A percentile compares a stretch with the other conserved stretches of the same genome.
Conservation (phyloP, 1,140 invertebrate species). For the Papilio helenus region DNA sequence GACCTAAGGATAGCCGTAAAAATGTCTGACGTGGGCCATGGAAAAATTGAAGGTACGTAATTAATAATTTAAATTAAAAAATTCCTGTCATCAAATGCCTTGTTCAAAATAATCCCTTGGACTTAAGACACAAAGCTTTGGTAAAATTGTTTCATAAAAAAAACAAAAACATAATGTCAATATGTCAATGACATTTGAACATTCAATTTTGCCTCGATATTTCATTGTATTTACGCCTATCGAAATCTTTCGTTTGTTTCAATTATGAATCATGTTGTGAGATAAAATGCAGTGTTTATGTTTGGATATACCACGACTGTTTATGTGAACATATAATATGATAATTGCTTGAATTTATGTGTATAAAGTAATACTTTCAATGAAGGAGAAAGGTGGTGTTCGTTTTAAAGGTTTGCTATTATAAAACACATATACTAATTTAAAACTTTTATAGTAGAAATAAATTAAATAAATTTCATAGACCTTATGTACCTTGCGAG, state of each 20-base stretch:
- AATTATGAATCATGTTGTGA: constrained; percentile 4
- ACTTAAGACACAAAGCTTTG: neutral
- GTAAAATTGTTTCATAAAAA: neutral
- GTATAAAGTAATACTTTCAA: neutral
- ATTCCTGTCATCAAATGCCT: too few species aligned
- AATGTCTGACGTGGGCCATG: constrained; percentile 19
- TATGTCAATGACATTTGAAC: constrained; percentile 11
- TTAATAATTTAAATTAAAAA: neutral
- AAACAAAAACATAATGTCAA: neutral
- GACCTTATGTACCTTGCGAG: too few species aligned
- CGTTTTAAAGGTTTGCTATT: constrained; percentile 3
- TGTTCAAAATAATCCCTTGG: neutral
- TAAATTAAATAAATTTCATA: too few species aligned
- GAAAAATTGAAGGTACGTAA: constrained; percentile 23
- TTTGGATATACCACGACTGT: neutral
- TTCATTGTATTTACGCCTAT: neutral
- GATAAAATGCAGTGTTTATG: neutral
- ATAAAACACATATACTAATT: neutral
- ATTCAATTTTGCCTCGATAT: neutral
- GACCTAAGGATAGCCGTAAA: neutral
- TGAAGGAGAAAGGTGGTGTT: neutral
- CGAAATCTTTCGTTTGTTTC: constrained; percentile 23
- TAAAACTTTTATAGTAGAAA: neutral
- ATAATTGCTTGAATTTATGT: neutral
- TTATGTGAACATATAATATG: neutral